Percentiles rank a stretch among this genome's conserved stretches.
Evolutionary conservation across 92 coral and sea anemone species (phyloP).

Genomic region (Zoanthus solanderi): DNA sequence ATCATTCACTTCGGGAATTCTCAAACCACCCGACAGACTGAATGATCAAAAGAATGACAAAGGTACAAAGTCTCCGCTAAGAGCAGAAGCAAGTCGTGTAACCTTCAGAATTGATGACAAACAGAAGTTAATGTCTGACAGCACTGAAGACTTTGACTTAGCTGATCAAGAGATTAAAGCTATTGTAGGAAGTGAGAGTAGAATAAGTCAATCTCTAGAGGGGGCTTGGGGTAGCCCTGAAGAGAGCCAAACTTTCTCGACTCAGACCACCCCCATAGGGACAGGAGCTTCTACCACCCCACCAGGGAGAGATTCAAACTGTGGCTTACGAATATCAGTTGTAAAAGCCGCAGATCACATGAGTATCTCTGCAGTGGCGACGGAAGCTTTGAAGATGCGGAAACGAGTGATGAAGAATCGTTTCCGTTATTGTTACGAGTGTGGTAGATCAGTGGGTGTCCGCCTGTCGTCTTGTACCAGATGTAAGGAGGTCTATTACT

Average conservation of each 20-base stretch:
- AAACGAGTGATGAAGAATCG: constrained; percentile 97
- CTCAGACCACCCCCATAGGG: constrained; percentile 37
- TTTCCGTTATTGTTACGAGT: constrained; percentile 98
- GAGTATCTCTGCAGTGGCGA: constrained; percentile 92
- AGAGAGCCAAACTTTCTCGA: constrained; percentile 15
- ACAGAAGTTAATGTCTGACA: constrained; percentile 24
- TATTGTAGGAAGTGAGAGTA: constrained; percentile 59
- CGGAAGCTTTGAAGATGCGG: constrained; percentile 88
- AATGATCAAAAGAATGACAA: constrained; percentile 23
- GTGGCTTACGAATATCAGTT: constrained; percentile 96
- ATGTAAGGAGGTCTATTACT: constrained; percentile 96
- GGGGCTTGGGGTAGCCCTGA: constrained; percentile 11
- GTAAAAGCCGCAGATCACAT: constrained; percentile 93
- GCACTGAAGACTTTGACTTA: constrained; percentile 56
- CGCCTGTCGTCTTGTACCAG: constrained; percentile 98
- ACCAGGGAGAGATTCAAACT: constrained; percentile 88
- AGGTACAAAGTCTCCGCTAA: not conserved
- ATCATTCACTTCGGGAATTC: constrained; percentile 66
- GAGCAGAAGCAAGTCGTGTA: constrained; percentile 69
- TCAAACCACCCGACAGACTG: constrained; percentile 74
- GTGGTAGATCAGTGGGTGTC: constrained; percentile 97
- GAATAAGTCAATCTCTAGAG: not conserved
- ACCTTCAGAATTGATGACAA: constrained; percentile 75
- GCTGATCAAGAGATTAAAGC: constrained; percentile 84
- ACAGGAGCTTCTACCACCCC: constrained; percentile 49